Evolutionary conservation across 2,888 invertebrate species (phyloP).

Genomic region (Digitonthophagus gazella): DNA sequence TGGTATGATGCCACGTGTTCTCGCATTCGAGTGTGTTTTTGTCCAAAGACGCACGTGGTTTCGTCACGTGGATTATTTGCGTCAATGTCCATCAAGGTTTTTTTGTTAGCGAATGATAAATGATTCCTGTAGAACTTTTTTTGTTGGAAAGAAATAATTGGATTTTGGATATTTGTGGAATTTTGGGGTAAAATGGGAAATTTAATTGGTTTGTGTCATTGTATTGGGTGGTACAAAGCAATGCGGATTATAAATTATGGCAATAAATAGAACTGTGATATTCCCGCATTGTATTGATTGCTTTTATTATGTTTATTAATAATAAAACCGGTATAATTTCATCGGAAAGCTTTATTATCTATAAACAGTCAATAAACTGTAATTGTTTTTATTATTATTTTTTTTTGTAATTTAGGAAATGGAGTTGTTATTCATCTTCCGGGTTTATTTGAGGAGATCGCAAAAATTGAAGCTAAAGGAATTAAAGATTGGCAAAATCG

Average conservation of each 20-base stretch:
- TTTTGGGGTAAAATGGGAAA: background rate
- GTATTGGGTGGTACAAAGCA: background rate
- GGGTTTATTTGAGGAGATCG: constrained; percentile 91
- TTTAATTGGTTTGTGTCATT: background rate
- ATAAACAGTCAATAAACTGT: background rate
- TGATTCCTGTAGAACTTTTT: background rate
- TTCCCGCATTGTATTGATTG: background rate
- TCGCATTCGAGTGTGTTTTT: background rate
- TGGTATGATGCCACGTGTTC: background rate
- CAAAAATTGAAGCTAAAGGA: constrained; percentile 89
- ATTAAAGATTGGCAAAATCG: constrained; percentile 77
- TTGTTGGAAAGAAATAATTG: background rate
- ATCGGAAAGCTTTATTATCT: background rate
- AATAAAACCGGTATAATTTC: background rate
- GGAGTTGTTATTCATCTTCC: constrained; percentile 98
- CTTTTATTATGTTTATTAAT: background rate
- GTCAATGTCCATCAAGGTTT: background rate
- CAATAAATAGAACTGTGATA: background rate
- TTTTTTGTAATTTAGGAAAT: constrained; percentile 68
- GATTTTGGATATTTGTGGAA: background rate
- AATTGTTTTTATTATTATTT: constrained; percentile 1
- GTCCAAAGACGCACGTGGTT: background rate
- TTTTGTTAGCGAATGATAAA: background rate
- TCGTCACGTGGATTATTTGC: background rate
- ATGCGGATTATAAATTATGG: background rate